Conservation (phyloP, 2,888 invertebrate species). For the Tipula confusa region DNA sequence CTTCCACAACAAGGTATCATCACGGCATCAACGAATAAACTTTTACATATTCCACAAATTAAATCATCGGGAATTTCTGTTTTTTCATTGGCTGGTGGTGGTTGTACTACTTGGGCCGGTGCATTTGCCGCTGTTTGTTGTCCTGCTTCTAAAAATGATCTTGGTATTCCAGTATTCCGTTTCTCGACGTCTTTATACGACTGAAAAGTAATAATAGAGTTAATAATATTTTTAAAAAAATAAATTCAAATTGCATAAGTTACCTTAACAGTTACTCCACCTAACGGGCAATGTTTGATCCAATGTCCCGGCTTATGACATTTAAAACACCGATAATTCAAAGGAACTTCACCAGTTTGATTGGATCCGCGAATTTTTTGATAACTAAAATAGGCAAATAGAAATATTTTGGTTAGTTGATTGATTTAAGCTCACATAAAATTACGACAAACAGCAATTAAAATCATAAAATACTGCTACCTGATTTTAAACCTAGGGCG, state of each 20-base stretch:
- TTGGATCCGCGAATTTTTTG: conserved; percentile 82
- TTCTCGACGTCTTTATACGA: conserved; percentile 58
- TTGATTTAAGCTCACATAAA: not conserved
- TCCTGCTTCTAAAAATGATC: conserved; percentile 93
- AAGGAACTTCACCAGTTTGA: conserved; percentile 84
- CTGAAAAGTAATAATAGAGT: not conserved
- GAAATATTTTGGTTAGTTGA: not conserved
- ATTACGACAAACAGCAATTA: not conserved
- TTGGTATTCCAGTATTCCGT: conserved; percentile 94
- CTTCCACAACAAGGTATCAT: conserved; percentile 98
- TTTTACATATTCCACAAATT: conserved; percentile 86
- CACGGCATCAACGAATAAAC: conserved; percentile 90
- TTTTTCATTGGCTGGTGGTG: conserved; percentile 50
- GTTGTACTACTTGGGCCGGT: conserved; percentile 46
- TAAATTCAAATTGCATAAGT: not conserved
- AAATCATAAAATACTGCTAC: conserved; percentile 31
- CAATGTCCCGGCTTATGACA: conserved; percentile 95
- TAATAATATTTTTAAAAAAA: not conserved
- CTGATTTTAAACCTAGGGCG: conserved; percentile 29
- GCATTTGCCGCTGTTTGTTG: conserved; percentile 63
- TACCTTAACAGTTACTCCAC: conserved; percentile 35
- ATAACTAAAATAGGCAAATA: conserved; percentile 59
- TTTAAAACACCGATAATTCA: conserved; percentile 90
- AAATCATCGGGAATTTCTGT: conserved; percentile 86
- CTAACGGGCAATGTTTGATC: conserved; percentile 90